phyloP scores from a whole-genome alignment of 2,113 vertebrate species.

The Notiomystis cincta region DNA sequence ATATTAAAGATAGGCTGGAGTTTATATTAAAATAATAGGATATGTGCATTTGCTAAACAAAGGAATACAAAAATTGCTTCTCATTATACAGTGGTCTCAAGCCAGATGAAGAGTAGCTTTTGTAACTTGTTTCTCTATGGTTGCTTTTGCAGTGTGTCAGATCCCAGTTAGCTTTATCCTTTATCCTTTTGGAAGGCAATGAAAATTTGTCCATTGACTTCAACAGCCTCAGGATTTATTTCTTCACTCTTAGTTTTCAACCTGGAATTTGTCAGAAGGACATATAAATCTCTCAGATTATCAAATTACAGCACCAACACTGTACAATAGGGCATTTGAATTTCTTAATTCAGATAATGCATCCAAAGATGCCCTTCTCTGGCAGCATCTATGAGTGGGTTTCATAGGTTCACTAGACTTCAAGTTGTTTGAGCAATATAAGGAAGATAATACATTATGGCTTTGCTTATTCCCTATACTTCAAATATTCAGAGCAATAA shows the following conservation, averaged over 20 bases:
- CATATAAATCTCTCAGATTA: not conserved
- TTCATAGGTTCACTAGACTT: not conserved
- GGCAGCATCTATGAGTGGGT: not conserved
- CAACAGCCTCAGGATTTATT: not conserved
- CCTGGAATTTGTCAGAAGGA: not conserved
- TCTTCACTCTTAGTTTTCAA: not conserved
- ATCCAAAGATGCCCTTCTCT: not conserved
- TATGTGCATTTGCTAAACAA: not conserved
- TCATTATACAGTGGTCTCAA: not conserved
- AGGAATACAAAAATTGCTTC: not conserved
- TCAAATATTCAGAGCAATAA: not conserved
- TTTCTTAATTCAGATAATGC: not conserved
- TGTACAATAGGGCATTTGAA: not conserved
- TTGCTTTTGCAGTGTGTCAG: not conserved
- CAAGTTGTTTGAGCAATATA: not conserved
- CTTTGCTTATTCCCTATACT: not conserved
- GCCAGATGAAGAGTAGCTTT: not conserved
- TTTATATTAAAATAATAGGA: slow-evolving; percentile 4
- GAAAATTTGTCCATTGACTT: not conserved
- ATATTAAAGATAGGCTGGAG: slow-evolving; percentile 2
- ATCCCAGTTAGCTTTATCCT: not conserved
- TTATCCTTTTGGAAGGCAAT: not conserved
- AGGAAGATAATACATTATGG: not conserved
- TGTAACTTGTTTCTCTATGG: not conserved
- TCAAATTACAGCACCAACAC: not conserved